A percentile compares a stretch with the other conserved stretches of the same genome.
Evolutionary conservation across 1,140 invertebrate genomes (phyloP).

Genomic region (Drosophila nigromelanica): DNA sequence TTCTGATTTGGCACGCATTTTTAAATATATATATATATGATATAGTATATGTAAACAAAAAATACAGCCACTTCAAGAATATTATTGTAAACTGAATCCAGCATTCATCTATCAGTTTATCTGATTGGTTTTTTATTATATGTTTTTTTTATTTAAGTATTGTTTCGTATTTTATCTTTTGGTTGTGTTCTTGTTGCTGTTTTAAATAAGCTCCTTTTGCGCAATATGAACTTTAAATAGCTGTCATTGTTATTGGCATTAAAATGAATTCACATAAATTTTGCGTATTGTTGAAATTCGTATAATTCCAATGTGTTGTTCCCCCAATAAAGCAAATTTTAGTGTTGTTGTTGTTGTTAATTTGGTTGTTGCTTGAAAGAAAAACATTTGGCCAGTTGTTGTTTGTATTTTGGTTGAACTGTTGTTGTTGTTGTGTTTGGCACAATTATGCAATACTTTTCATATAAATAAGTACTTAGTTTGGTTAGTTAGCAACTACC

Average conservation of each 20-base stretch:
- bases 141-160: constrained; percentile 3
- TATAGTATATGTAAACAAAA: constrained; percentile 25
- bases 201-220: constrained; percentile 74
- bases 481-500: constrained; percentile 38
- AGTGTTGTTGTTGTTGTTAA: constrained; percentile 54
- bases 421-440: constrained; percentile 28
- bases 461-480: constrained; percentile 26
- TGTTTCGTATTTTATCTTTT: constrained; percentile 29
- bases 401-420: constrained; percentile 35
- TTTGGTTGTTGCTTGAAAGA: constrained; percentile 27
- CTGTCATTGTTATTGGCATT: constrained; percentile 34
- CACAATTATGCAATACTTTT: constrained; percentile 51
- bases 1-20: constrained; percentile 32
- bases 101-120: background rate
- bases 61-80: constrained; percentile 35
- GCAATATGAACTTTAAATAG: constrained; percentile 49
- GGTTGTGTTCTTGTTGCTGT: constrained; percentile 27
- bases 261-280: constrained; percentile 44
- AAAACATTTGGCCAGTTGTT: constrained; percentile 60
- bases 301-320: constrained; percentile 83
- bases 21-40: background rate
- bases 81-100: constrained; percentile 34
- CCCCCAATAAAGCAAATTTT: constrained; percentile 74
- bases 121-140: constrained; percentile 14
- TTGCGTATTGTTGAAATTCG: constrained; percentile 73